Evolutionary conservation across 2,888 invertebrate species (phyloP), one percentile per base, ranked within the genome.

Genomic region (Cheilosia urbana): DNA sequence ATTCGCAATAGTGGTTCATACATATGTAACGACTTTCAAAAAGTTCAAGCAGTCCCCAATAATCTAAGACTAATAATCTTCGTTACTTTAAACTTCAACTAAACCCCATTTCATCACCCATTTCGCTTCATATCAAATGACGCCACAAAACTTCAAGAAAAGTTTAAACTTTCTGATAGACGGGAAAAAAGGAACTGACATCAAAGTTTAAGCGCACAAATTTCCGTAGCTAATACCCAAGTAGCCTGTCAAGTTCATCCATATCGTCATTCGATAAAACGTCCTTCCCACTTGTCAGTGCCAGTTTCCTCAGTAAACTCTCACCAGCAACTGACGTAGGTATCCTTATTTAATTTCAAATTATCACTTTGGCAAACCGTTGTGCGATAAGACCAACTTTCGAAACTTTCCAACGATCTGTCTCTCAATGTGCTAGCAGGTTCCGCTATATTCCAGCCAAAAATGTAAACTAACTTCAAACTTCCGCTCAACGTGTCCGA

Each of bases 291-390:
- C 71, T 55, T 17, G 60, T 60, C 24, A 51, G 68, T 47, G 65
- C 58, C 45, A 63, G 19, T 17, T 81, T 76, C 62, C 55, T 57
- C 30, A 57, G 24, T 30, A 79, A 79, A 83, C 58, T 79, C 65
- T 65, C 69, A 34, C 57, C 57, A 19, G 30, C 66, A 40, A 73
- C 55, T 57, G 63, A 69, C 65, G 69, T 62, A 27, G 27, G 27
- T 27, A 71, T 77, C 81, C 81, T 77, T 76, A 81, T 85, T 85
- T 85, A 84, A 80, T 84, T 85, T 85, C 66, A 60, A 80, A 84
- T 81, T 81, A 81, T 81, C 76, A 62, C 81, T 69, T 76, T 68
- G 72, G 37, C 53, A 45, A 81, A 80, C 71, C 65, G 57, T 45
- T 62, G 15, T 75, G 47, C 42, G 9, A 62, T 11, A 47, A 45